Evolutionary conservation across 2,113 vertebrate genomes (phyloP).

Genomic region (Calyptommatus sinebrachiatus): DNA sequence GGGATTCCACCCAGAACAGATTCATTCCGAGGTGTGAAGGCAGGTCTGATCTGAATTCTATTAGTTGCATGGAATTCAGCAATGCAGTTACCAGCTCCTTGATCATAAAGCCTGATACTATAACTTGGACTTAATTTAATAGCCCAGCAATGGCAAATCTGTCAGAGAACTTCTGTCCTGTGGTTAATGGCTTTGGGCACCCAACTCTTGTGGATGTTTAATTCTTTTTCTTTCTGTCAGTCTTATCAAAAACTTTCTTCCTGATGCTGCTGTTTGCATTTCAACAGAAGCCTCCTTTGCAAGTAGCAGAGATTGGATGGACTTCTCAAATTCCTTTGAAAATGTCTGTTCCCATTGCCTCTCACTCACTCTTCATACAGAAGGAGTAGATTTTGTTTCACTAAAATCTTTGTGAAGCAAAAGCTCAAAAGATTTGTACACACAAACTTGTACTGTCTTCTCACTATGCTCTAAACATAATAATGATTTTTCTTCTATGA

Average conservation of each 20-base stretch:
- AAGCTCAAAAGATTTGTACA: not conserved
- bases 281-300: not conserved
- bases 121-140: not conserved
- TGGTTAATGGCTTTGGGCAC: not conserved
- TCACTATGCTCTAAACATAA: not conserved
- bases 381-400: not conserved
- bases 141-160: not conserved
- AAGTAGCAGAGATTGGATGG: not conserved
- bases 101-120: not conserved
- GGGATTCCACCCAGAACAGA: no score
- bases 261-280: not conserved
- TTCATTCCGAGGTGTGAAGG: no score
- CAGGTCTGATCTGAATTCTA: no score
- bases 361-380: not conserved
- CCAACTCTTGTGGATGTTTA: not conserved
- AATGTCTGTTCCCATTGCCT: not conserved
- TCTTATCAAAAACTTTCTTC: not conserved
- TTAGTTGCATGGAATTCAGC: no score
- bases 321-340: not conserved
- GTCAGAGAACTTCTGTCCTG: no score
- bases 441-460: slow-evolving; percentile 14
- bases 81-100: not conserved
- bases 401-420: not conserved
- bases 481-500: not conserved
- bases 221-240: not conserved